phyloP scores from a whole-genome alignment of 1,140 invertebrate species.

The Trissolcus basalis region DNA sequence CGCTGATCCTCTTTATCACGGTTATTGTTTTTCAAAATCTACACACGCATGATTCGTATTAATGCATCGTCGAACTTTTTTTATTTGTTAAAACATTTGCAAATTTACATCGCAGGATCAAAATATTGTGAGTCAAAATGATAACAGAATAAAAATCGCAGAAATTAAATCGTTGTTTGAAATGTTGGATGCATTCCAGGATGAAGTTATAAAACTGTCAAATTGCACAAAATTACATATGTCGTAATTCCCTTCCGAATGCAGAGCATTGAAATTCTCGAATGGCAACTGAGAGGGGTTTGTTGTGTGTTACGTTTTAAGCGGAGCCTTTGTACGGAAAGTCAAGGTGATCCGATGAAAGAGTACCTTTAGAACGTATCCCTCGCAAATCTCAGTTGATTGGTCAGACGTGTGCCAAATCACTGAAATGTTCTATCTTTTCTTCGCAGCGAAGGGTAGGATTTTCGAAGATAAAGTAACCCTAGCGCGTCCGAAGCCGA shows the following conservation, averaged over 20 bases:
- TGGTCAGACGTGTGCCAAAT: conserved; percentile 61
- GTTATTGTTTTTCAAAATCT: no score
- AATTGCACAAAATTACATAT: conserved; percentile 46
- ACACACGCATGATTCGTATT: no score
- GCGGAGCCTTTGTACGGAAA: conserved; percentile 51
- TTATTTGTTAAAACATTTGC: no score
- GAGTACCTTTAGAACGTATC: conserved; percentile 54
- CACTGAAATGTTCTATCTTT: conserved; percentile 58
- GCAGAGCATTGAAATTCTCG: conserved; percentile 47
- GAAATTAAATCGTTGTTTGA: conserved; percentile 62
- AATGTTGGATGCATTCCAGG: conserved; percentile 38
- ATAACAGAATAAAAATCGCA: no score
- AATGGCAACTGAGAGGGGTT: conserved; percentile 42
- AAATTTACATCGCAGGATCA: no score
- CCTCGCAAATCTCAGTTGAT: conserved; percentile 59
- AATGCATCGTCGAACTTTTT: no score
- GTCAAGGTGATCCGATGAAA: conserved; percentile 58
- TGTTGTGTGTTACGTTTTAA: conserved; percentile 57
- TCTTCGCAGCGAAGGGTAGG: conserved; percentile 38
- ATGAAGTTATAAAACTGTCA: conserved; percentile 13
- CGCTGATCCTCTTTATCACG: no score
- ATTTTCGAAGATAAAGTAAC: conserved; percentile 60
- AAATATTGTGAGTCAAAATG: no score
- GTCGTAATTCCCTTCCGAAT: conserved; percentile 15
- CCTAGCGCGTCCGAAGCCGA: conserved; percentile 51